Percentiles rank a stretch among this genome's conserved stretches.
Conservation (phyloP, 2,888 invertebrate genomes). For the Netelia virgata region DNA sequence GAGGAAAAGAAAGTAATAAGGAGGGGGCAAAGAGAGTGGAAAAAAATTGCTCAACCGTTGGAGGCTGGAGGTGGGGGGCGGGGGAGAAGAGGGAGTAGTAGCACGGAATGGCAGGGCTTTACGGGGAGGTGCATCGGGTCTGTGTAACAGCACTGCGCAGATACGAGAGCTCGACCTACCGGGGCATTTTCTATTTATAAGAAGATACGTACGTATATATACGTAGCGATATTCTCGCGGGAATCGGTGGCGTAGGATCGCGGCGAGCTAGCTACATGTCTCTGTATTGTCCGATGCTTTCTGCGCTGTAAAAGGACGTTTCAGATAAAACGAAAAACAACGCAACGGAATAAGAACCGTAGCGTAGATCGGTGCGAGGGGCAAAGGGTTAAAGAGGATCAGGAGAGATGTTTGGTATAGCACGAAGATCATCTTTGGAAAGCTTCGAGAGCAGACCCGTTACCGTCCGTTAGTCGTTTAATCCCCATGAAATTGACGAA, state of each 20-base stretch:
- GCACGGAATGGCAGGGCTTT: slow-evolving; percentile 27
- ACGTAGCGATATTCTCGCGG: slow-evolving; percentile 70
- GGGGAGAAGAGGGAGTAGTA: slow-evolving; percentile 2
- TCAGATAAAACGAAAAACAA: background rate
- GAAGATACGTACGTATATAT: slow-evolving; percentile 79
- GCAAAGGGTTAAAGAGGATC: background rate
- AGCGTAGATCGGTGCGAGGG: background rate
- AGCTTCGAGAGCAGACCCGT: background rate
- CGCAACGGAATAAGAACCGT: background rate
- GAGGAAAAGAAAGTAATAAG: slow-evolving; percentile 37
- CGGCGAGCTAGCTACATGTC: slow-evolving; percentile 36
- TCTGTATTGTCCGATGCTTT: slow-evolving; percentile 53
- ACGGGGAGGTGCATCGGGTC: slow-evolving; percentile 12
- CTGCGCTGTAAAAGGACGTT: slow-evolving; percentile 21
- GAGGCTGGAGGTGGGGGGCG: background rate
- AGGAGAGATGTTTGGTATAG: background rate
- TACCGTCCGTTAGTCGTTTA: background rate
- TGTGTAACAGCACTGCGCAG: slow-evolving; percentile 52
- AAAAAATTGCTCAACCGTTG: slow-evolving; percentile 42
- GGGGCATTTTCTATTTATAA: slow-evolving; percentile 81
- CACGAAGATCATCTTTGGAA: background rate
- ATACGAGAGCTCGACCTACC: slow-evolving; percentile 60
- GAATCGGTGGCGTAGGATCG: slow-evolving; percentile 59
- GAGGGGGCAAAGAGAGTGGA: slow-evolving; percentile 19
- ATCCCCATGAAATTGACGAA: slow-evolving; percentile 6